Conservation (phyloP, 37 sponge, comb jelly and placozoan genomes). For the Chondrosia reniformis region DNA sequence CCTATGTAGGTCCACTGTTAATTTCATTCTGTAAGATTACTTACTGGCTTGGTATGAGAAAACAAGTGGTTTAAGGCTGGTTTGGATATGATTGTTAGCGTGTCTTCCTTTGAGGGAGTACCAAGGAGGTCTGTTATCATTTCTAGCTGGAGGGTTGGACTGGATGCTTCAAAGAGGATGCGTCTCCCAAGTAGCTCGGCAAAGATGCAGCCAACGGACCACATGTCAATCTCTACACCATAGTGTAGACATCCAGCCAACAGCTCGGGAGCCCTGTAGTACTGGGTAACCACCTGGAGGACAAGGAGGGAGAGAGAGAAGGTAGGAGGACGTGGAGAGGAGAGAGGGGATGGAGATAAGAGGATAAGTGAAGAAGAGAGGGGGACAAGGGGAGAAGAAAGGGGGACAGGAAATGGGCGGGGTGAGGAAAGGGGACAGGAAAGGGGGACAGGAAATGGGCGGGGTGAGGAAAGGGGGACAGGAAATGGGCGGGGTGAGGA, state of each 20-base stretch:
- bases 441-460: too few relatives aligned
- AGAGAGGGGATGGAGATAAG: too few relatives aligned
- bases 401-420: too few relatives aligned
- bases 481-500: too few relatives aligned
- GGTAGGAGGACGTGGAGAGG: neutral
- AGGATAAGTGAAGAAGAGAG: too few relatives aligned
- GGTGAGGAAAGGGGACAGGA: too few relatives aligned
- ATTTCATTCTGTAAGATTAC: neutral
- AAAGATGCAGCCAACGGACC: conserved; percentile 89
- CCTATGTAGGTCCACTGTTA: too few relatives aligned
- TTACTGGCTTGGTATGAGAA: conserved; percentile 37
- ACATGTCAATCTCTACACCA: conserved; percentile 83
- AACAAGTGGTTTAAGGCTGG: conserved; percentile 44
- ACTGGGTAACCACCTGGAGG: conserved; percentile 79
- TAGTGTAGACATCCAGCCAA: conserved; percentile 85
- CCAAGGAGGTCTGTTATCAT: conserved; percentile 85
- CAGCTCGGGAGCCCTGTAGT: conserved; percentile 86
- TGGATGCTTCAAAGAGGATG: conserved; percentile 72
- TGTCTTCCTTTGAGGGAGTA: conserved; percentile 54
- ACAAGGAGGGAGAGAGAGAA: neutral
- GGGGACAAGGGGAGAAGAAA: too few relatives aligned
- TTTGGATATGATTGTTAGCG: conserved; percentile 43
- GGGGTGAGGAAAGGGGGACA: too few relatives aligned
- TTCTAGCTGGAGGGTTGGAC: conserved; percentile 56
- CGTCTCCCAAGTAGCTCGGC: conserved; percentile 79